phyloP scores from a whole-genome alignment of 2,888 invertebrate genomes.

The Cylindroiulus punctatus region DNA sequence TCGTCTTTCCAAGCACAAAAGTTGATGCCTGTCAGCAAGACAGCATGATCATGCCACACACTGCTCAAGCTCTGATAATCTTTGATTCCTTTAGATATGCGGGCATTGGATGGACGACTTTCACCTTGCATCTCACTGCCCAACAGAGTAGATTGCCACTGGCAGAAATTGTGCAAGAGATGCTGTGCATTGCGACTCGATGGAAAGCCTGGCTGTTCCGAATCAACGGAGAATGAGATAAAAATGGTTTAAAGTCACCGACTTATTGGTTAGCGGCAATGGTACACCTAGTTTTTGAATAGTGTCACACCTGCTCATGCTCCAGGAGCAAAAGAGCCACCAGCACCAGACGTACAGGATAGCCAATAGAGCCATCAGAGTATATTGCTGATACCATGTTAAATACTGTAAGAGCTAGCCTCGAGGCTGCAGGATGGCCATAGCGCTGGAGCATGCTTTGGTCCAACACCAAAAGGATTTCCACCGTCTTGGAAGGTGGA shows the following conservation, averaged over 20 bases:
- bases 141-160: slow-evolving; percentile 64
- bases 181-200: slow-evolving; percentile 65
- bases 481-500: slow-evolving; percentile 40
- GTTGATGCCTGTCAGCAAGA: slow-evolving; percentile 64
- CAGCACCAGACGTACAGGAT: slow-evolving; percentile 48
- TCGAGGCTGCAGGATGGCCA: slow-evolving; percentile 36
- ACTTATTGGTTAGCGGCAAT: background rate
- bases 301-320: slow-evolving; percentile 50
- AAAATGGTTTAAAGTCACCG: slow-evolving; percentile 37
- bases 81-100: background rate
- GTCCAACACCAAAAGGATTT: slow-evolving; percentile 49
- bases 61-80: slow-evolving; percentile 56
- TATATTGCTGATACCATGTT: slow-evolving; percentile 54
- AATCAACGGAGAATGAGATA: slow-evolving; percentile 48
- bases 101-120: slow-evolving; percentile 8
- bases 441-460: slow-evolving; percentile 31
- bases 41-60: slow-evolving; percentile 65
- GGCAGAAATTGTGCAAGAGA: slow-evolving; percentile 65
- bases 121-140: background rate
- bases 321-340: slow-evolving; percentile 49
- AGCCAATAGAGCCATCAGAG: slow-evolving; percentile 42
- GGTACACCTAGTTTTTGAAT: background rate
- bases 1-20: slow-evolving; percentile 64
- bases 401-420: slow-evolving; percentile 49
- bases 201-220: slow-evolving; percentile 62